Evolutionary conservation across 1,140 invertebrate genomes (phyloP).

Genomic region (Samia ricini): DNA sequence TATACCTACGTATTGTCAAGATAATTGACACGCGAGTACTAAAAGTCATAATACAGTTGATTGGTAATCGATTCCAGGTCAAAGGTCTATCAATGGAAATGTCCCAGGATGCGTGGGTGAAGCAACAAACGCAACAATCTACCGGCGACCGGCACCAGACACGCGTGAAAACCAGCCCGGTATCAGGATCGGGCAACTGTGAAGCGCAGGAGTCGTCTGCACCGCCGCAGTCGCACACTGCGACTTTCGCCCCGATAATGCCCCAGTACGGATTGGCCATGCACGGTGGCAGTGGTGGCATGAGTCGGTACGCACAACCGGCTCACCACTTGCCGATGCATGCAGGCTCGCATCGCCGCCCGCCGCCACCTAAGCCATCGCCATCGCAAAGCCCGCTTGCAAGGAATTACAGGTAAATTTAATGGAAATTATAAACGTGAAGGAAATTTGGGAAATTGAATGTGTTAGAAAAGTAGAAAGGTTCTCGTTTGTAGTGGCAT

Average conservation of each 20-base stretch:
- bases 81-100: conserved; percentile 73
- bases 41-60: not conserved
- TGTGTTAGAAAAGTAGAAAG: too few species aligned
- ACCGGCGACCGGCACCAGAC: conserved; percentile 55
- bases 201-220: conserved; percentile 48
- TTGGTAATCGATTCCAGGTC: conserved; percentile 43
- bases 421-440: too few species aligned
- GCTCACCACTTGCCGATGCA: conserved; percentile 83
- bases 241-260: conserved; percentile 75
- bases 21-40: too few species aligned
- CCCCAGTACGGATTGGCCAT: conserved; percentile 69
- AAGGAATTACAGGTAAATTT: conserved; percentile 69
- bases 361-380: conserved; percentile 77
- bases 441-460: too few species aligned
- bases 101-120: conserved; percentile 71
- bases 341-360: conserved; percentile 68
- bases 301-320: conserved; percentile 75
- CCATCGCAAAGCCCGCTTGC: conserved; percentile 80
- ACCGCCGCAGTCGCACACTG: conserved; percentile 52
- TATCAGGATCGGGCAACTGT: conserved; percentile 57
- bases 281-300: conserved; percentile 72
- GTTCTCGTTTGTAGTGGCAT: too few species aligned
- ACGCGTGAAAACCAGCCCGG: conserved; percentile 68
- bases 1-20: too few species aligned
- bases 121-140: conserved; percentile 64